These are phyloP conservation scores for Lasioglossum calceatum DNA, from an alignment of 2,888 invertebrate genomes.

Conservation along the genomic window DNA sequence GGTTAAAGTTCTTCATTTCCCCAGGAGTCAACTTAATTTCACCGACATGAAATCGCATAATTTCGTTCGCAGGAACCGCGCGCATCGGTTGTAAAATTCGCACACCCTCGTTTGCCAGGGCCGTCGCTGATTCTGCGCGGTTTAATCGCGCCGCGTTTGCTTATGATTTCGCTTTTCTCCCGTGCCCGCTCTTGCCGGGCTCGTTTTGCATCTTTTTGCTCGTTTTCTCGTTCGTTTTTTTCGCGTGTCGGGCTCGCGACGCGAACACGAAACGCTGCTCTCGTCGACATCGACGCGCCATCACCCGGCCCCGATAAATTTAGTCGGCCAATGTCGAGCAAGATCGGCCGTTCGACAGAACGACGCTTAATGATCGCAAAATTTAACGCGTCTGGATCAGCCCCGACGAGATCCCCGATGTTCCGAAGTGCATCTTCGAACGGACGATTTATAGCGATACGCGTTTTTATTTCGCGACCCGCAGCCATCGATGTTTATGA, in stretches of 20 bases:
- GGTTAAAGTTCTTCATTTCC: too few species aligned
- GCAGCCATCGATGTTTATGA: neutral
- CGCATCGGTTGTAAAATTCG: neutral
- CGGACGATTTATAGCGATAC: conserved; percentile 43
- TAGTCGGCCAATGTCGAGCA: conserved; percentile 59
- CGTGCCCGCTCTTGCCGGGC: conserved; percentile 10
- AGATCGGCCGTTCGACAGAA: conserved; percentile 36
- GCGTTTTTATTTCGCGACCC: conserved; percentile 8
- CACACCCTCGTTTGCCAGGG: neutral
- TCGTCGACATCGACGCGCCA: conserved; percentile 63
- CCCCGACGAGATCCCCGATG: conserved; percentile 17
- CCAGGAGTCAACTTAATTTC: too few species aligned
- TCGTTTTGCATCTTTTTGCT: conserved; percentile 33
- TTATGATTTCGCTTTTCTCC: conserved; percentile 44
- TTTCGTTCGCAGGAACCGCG: neutral
- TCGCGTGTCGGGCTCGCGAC: conserved; percentile 48
- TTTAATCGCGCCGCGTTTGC: conserved; percentile 9
- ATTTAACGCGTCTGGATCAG: conserved; percentile 52
- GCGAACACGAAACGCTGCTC: conserved; percentile 51
- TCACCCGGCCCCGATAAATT: conserved; percentile 64
- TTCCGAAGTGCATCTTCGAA: conserved; percentile 27
- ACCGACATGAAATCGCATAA: neutral
- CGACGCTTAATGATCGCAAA: conserved; percentile 59
- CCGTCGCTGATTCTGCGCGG: neutral
- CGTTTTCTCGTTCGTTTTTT: conserved; percentile 49